These are phyloP conservation scores for Liolophura sinensis DNA, from an alignment of 1,140 invertebrate genomes.

Conservation along the genomic window DNA sequence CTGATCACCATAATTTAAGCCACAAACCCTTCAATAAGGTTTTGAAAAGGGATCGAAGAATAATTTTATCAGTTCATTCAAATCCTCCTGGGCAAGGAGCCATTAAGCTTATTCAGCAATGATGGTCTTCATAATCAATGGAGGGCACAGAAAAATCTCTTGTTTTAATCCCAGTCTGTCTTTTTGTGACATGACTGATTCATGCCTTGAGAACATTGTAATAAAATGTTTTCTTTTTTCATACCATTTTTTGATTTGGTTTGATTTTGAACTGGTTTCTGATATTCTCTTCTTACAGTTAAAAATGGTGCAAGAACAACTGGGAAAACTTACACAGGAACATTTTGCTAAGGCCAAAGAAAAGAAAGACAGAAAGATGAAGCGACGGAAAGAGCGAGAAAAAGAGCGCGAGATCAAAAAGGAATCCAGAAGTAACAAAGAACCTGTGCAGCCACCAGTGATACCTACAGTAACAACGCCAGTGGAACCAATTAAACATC, in stretches of 20 bases:
- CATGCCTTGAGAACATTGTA: background rate
- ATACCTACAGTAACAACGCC: slow-evolving; percentile 36
- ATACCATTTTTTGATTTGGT: no score
- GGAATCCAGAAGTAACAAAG: background rate
- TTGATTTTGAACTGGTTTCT: background rate
- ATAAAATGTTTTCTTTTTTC: background rate
- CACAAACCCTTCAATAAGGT: no score
- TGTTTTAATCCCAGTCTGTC: no score
- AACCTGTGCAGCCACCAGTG: slow-evolving; percentile 20
- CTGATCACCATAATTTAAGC: no score
- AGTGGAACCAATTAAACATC: slow-evolving; percentile 42
- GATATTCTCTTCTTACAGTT: slow-evolving; percentile 46
- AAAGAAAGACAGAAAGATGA: slow-evolving; percentile 68
- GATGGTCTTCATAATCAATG: no score
- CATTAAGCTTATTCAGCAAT: no score
- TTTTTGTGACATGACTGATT: no score
- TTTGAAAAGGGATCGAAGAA: no score
- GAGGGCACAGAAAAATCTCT: no score
- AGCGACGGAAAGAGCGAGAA: slow-evolving; percentile 41
- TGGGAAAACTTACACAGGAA: slow-evolving; percentile 53
- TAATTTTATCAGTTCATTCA: background rate
- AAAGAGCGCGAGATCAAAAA: slow-evolving; percentile 8
- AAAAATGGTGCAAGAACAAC: slow-evolving; percentile 52
- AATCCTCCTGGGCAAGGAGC: background rate
- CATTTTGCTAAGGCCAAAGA: slow-evolving; percentile 60